Evolutionary conservation across 2,113 vertebrate genomes (phyloP).

Genomic region (Perccottus glenii): DNA sequence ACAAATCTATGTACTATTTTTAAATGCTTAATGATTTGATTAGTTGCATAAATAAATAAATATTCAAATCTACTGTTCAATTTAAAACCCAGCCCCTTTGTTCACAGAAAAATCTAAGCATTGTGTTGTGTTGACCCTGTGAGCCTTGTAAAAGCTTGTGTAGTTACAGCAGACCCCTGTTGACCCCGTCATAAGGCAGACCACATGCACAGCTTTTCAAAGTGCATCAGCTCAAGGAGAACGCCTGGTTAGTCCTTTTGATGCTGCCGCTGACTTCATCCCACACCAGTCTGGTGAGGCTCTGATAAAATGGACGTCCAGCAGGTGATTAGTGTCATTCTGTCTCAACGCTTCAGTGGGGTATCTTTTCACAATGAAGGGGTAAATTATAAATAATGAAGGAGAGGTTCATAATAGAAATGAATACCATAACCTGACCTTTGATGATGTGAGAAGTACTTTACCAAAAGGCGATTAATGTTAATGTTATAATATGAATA

Average conservation of each 20-base stretch:
- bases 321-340: neutral
- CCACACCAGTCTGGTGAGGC: neutral
- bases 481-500: too few relatives aligned
- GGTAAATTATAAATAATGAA: too few relatives aligned
- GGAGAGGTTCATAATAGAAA: too few relatives aligned
- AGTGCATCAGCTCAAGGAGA: neutral
- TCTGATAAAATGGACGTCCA: slow-evolving; percentile 9
- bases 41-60: too few relatives aligned
- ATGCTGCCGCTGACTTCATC: slow-evolving; percentile 1
- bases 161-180: neutral
- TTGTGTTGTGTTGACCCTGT: neutral
- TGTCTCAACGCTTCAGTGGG: neutral
- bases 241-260: slow-evolving; percentile 14
- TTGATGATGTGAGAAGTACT: too few relatives aligned
- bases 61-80: too few relatives aligned
- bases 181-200: neutral
- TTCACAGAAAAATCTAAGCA: neutral
- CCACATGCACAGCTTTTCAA: neutral
- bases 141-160: neutral
- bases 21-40: too few relatives aligned
- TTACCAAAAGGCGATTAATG: too few relatives aligned
- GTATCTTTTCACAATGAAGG: too few relatives aligned
- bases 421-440: too few relatives aligned
- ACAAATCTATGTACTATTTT: too few relatives aligned
- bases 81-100: neutral